Conservation (phyloP, 2,113 vertebrate species). For the Chascanopsetta lugubris region DNA sequence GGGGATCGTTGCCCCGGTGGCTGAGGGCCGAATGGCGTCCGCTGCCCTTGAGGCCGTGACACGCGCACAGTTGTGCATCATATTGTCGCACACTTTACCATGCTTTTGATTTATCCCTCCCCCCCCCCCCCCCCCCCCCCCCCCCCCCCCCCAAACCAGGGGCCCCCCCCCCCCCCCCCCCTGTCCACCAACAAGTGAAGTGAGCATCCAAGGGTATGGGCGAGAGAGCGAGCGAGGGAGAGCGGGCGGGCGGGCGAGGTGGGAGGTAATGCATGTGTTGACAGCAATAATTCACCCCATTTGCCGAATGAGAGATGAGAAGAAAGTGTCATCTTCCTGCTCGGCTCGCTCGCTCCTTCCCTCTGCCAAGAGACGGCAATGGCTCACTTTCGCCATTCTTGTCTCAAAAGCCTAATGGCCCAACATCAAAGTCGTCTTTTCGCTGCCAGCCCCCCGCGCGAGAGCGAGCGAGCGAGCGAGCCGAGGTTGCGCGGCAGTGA, state of each 20-base stretch:
- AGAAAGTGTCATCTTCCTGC: slow-evolving; percentile 45
- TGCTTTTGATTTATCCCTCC: slow-evolving; percentile 48
- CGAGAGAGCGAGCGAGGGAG: background rate
- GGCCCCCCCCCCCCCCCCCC: too few relatives aligned
- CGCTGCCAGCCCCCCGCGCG: too few relatives aligned
- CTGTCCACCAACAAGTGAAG: slow-evolving; percentile 23
- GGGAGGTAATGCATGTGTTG: slow-evolving; percentile 51
- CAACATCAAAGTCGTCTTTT: slow-evolving; percentile 33
- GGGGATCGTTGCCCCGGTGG: too few relatives aligned
- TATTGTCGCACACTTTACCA: slow-evolving; percentile 25
- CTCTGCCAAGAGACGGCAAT: slow-evolving; percentile 34
- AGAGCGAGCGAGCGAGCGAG: too few relatives aligned
- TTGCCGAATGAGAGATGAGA: slow-evolving; percentile 59
- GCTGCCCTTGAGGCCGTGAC: slow-evolving; percentile 30
- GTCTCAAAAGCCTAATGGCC: slow-evolving; percentile 40
- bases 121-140: too few relatives aligned
- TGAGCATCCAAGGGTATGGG: slow-evolving; percentile 23
- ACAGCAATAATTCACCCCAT: slow-evolving; percentile 69
- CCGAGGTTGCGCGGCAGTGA: slow-evolving; percentile 14
- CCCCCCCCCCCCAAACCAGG: too few relatives aligned
- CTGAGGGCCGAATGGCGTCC: too few relatives aligned
- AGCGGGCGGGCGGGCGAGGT: slow-evolving; percentile 5
- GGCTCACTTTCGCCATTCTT: slow-evolving; percentile 45
- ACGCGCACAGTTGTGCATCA: slow-evolving; percentile 19
- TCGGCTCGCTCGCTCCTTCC: too few relatives aligned